Conservation (phyloP, 2,888 invertebrate species). For the Cyrtodaria siliqua region DNA sequence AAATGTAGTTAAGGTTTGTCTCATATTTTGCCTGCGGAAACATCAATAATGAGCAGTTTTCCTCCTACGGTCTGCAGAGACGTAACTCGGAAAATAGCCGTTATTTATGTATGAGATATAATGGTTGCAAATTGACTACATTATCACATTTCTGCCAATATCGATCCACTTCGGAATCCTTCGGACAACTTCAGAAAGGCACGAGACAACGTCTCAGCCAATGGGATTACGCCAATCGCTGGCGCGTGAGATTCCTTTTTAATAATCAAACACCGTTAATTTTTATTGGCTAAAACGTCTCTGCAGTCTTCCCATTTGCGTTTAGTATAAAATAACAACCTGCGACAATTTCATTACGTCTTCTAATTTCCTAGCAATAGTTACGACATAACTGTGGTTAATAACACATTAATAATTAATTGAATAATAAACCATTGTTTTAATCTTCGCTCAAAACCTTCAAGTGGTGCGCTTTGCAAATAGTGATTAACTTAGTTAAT, state of each 20-base stretch:
- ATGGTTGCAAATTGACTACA: constrained; percentile 64
- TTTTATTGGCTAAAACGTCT: constrained; percentile 61
- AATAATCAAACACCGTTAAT: constrained; percentile 59
- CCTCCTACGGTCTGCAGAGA: neutral
- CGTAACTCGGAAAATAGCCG: constrained; percentile 41
- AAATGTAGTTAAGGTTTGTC: no score
- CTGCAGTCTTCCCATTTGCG: constrained; percentile 56
- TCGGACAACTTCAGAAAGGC: constrained; percentile 39
- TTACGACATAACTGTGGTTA: constrained; percentile 53
- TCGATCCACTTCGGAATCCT: constrained; percentile 50
- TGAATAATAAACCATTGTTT: constrained; percentile 39
- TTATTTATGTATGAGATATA: constrained; percentile 68
- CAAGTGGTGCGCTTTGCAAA: neutral
- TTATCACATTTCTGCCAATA: constrained; percentile 57
- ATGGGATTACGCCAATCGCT: constrained; percentile 48
- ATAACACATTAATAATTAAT: constrained; percentile 60
- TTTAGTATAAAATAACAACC: constrained; percentile 64
- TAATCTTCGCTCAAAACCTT: constrained; percentile 35
- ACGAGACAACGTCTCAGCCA: constrained; percentile 49
- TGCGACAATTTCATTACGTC: constrained; percentile 63
- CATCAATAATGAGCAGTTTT: neutral
- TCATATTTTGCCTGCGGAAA: constrained; percentile 1
- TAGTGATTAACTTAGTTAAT: no score
- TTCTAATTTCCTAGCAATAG: constrained; percentile 60
- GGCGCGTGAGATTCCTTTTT: constrained; percentile 56